A percentile compares a stretch with the other conserved stretches of the same genome.
Conservation (phyloP, 2,113 vertebrate genomes). For the Girardinichthys multiradiatus region DNA sequence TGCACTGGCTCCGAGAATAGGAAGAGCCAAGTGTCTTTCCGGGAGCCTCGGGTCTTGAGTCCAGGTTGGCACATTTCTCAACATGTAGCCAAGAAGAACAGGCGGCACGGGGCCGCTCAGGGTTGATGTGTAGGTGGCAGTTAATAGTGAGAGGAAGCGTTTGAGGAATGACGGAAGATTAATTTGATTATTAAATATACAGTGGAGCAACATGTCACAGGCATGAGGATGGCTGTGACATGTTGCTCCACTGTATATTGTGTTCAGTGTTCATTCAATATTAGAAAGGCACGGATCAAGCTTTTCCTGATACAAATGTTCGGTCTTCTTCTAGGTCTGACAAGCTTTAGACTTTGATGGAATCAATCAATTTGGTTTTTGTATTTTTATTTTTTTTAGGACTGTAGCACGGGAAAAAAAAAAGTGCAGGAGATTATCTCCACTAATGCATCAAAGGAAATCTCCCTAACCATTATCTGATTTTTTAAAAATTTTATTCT, state of each 20-base stretch:
- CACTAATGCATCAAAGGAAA: too few relatives aligned
- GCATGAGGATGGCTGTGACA: background rate
- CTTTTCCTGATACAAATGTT: background rate
- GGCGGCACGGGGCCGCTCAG: conserved; percentile 18
- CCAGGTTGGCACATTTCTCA: conserved; percentile 48
- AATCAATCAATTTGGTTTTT: too few relatives aligned
- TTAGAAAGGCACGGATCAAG: background rate
- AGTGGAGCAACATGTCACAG: background rate
- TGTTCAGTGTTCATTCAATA: background rate
- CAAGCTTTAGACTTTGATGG: background rate
- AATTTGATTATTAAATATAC: conserved; percentile 35
- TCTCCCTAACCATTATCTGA: background rate
- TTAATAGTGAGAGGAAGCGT: conserved; percentile 19
- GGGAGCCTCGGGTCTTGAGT: conserved; percentile 42
- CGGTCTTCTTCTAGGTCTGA: too few relatives aligned
- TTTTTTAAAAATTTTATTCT: too few relatives aligned
- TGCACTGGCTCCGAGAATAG: conserved; percentile 49
- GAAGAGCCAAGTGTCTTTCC: conserved; percentile 58
- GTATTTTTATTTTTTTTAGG: background rate
- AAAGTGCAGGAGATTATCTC: background rate
- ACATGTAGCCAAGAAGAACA: conserved; percentile 41
- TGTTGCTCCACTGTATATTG: too few relatives aligned
- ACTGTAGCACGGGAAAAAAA: background rate
- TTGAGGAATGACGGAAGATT: conserved; percentile 25
- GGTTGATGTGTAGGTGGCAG: conserved; percentile 44